A percentile compares a stretch with the other conserved stretches of the same genome.
phyloP scores from a whole-genome alignment of 2,113 vertebrate species.

The Syngnathus scovelli region DNA sequence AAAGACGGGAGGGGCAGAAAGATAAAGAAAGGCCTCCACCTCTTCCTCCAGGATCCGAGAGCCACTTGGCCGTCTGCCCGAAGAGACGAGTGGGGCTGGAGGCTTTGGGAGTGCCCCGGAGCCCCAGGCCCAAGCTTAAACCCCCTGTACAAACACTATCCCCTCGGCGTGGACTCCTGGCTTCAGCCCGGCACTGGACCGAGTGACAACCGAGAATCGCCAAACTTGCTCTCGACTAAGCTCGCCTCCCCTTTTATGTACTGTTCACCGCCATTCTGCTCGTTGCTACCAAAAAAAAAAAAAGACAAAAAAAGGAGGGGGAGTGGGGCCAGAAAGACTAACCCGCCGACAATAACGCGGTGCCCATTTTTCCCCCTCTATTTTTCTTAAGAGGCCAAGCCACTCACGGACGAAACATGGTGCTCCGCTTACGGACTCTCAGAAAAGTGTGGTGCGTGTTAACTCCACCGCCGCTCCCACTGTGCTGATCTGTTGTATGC shows the following conservation, averaged over 20 bases:
- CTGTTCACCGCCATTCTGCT: constrained; percentile 50
- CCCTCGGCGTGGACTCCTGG: neutral
- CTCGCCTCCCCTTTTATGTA: constrained; percentile 28
- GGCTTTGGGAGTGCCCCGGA: constrained; percentile 6
- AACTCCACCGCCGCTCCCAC: constrained; percentile 34
- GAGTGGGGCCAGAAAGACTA: constrained; percentile 19
- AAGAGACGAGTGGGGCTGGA: constrained; percentile 1
- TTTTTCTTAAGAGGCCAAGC: constrained; percentile 7
- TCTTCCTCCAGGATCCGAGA: neutral
- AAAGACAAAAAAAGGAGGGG: constrained; percentile 39
- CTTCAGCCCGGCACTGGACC: neutral
- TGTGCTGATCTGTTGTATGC: constrained; percentile 60
- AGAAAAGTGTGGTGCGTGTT: constrained; percentile 41
- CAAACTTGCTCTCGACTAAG: neutral
- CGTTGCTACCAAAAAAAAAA: constrained; percentile 30
- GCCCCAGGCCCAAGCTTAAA: neutral
- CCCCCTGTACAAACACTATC: neutral
- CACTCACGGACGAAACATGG: constrained; percentile 19
- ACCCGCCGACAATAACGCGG: constrained; percentile 19
- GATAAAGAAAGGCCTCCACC: neutral
- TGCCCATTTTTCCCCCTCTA: constrained; percentile 30
- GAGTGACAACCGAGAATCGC: neutral
- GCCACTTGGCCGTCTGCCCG: neutral
- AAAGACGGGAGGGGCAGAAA: neutral
- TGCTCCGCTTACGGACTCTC: constrained; percentile 22